These are phyloP conservation scores for Otus sunia DNA, from an alignment of 2,113 vertebrate species.

Conservation along the genomic window DNA sequence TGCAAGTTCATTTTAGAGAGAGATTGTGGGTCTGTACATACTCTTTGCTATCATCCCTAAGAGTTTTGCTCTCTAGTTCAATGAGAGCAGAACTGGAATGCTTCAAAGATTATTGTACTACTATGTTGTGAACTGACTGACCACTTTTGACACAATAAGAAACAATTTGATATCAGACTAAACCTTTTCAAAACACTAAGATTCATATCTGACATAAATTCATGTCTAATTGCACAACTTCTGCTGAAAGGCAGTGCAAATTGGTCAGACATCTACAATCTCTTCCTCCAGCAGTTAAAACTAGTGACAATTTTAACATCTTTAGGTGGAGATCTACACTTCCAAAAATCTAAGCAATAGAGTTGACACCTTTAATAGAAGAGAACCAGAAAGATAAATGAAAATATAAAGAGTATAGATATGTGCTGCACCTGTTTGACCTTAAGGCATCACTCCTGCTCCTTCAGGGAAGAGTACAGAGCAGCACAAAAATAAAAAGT, in stretches of 20 bases:
- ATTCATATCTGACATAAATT: not conserved
- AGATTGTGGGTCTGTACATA: not conserved
- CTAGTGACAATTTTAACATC: not conserved
- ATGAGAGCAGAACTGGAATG: not conserved
- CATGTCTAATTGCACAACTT: not conserved
- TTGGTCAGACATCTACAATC: not conserved
- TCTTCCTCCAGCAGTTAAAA: not conserved
- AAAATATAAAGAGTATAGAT: conserved; percentile 28
- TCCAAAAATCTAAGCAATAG: not conserved
- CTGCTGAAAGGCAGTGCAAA: not conserved
- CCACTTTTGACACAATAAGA: not conserved
- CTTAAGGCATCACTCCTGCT: not conserved
- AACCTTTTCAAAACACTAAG: not conserved
- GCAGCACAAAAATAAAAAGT: conserved; percentile 8
- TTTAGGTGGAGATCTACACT: not conserved
- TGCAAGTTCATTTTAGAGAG: not conserved
- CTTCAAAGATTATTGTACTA: not conserved
- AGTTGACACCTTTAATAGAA: not conserved
- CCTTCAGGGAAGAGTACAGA: not conserved
- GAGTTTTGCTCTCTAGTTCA: not conserved
- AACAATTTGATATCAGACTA: not conserved
- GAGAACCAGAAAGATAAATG: not conserved
- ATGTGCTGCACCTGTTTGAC: not conserved
- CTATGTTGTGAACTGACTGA: not conserved
- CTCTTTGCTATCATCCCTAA: not conserved